Conservation (phyloP, 2,797 vertebrate genomes). For the Pseudochirops corinnae region DNA sequence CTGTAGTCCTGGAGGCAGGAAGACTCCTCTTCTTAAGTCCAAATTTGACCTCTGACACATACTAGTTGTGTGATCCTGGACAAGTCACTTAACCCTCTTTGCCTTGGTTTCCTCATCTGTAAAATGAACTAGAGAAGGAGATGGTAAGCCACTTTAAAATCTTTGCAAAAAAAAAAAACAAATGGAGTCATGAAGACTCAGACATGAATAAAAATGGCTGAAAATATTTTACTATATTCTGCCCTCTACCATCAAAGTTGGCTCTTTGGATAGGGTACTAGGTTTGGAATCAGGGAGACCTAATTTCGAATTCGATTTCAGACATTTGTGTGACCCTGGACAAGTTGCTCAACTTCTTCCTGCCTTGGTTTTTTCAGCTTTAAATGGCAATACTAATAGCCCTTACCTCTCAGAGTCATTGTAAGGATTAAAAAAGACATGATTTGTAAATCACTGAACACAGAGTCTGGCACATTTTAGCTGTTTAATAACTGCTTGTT, state of each 20-base stretch:
- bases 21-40: too few species aligned
- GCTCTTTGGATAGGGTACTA: neutral
- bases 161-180: too few species aligned
- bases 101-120: too few species aligned
- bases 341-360: neutral
- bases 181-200: too few species aligned
- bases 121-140: too few species aligned
- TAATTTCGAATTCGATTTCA: neutral
- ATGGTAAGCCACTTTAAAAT: too few species aligned
- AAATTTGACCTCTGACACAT: too few species aligned
- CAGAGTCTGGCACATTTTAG: neutral
- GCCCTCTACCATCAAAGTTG: neutral
- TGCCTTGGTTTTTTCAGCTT: neutral
- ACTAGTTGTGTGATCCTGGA: too few species aligned
- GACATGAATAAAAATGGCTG: too few species aligned
- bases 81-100: too few species aligned
- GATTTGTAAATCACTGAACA: neutral
- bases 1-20: too few species aligned
- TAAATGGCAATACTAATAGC: neutral
- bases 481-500: neutral
- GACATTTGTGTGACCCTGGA: neutral
- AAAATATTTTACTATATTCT: neutral
- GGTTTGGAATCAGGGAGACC: neutral
- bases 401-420: neutral
- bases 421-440: neutral